phyloP scores from a whole-genome alignment of 2,113 vertebrate genomes.

The Sceloporus tristichus region DNA sequence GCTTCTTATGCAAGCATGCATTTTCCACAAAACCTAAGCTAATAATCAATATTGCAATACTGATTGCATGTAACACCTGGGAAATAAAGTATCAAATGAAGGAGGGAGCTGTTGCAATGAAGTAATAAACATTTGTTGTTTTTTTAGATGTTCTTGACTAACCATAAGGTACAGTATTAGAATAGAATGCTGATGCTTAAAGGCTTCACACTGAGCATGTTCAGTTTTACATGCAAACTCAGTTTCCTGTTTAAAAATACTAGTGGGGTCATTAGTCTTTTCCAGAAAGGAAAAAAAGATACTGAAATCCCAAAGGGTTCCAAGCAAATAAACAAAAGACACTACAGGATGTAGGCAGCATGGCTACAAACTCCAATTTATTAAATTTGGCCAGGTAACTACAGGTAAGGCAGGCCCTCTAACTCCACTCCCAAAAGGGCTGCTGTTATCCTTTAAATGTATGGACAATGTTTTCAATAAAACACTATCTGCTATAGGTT shows the following conservation, averaged over 20 bases:
- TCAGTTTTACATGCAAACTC: not conserved
- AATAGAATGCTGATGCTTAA: not conserved
- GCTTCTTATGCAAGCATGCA: too few species aligned
- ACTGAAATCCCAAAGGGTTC: not conserved
- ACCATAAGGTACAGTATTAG: too few species aligned
- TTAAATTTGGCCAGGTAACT: too few species aligned
- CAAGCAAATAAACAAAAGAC: accelerated
- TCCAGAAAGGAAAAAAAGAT: not conserved
- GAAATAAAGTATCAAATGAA: too few species aligned
- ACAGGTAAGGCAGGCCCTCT: too few species aligned
- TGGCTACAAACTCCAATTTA: not conserved
- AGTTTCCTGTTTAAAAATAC: not conserved
- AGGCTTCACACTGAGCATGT: not conserved
- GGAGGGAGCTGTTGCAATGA: too few species aligned
- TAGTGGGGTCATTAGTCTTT: not conserved
- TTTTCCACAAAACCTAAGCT: not conserved
- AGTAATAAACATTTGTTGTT: too few species aligned
- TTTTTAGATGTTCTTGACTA: too few species aligned
- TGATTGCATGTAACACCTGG: too few species aligned
- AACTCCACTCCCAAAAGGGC: too few species aligned
- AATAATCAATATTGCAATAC: too few species aligned
- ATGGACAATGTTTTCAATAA: not conserved
- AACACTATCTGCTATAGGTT: not conserved
- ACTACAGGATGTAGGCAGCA: not conserved
- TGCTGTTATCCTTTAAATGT: not conserved